These are phyloP conservation scores for Zelleria hepariella DNA, from an alignment of 2,888 invertebrate genomes.

Conservation along the genomic window DNA sequence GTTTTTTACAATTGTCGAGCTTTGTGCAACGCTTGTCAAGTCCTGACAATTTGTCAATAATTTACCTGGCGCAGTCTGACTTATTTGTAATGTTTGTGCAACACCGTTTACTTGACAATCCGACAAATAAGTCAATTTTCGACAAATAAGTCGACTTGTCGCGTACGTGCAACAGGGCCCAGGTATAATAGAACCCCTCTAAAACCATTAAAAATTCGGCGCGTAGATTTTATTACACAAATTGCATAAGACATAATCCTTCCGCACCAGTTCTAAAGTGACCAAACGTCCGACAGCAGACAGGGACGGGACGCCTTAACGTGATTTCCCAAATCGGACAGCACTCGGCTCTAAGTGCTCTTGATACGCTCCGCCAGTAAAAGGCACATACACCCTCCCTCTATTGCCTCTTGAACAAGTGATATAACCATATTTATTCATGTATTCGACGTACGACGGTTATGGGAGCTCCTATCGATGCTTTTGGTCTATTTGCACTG, in stretches of 20 bases:
- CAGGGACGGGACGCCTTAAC: constrained; percentile 33
- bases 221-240: background rate
- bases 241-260: background rate
- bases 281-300: background rate
- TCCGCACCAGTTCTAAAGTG: background rate
- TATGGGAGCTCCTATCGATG: background rate
- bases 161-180: too few species aligned
- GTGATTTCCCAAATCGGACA: constrained; percentile 63
- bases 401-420: background rate
- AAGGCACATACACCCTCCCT: constrained; percentile 29
- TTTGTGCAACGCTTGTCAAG: too few species aligned
- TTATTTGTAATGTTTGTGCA: too few species aligned
- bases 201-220: background rate
- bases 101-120: too few species aligned
- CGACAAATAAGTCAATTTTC: too few species aligned
- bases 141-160: too few species aligned
- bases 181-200: too few species aligned
- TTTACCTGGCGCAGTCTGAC: too few species aligned
- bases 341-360: constrained; percentile 54
- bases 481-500: background rate
- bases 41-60: too few species aligned
- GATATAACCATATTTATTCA: constrained; percentile 5
- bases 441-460: background rate
- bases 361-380: constrained; percentile 41
- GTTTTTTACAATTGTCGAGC: too few species aligned